Evolutionary conservation across 2,797 vertebrate genomes (phyloP), one percentile per base, ranked within the genome.

Genomic region (Rhodeus uyekii): DNA sequence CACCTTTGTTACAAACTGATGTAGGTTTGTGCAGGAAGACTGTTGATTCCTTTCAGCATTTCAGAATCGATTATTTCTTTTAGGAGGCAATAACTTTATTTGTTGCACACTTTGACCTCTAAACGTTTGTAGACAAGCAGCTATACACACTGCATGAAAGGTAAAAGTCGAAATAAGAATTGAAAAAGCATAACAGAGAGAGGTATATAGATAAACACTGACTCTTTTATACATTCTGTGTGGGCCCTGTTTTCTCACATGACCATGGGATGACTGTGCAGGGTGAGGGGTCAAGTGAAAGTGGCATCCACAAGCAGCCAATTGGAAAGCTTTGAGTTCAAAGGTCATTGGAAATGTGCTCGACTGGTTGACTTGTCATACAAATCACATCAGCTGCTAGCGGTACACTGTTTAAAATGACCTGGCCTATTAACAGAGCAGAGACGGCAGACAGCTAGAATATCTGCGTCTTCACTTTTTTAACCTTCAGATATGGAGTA

Each of bases 301-400:
- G 92, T 91, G 90, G 90, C 90, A 48, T 87, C 88, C 88, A 87
- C 85, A 89, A 90, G 90, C 91, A 90, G 89, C 91, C 92, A 90
- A 90, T 90, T 92, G 91, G 91, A 95, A 94, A 92, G 89, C 92
- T 84, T 86, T 77, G 87, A 50, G 93, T 91, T 92, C 89, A 93
- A 84, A 92, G 92, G 91, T 93, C 92, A 91, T n/a, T 86, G 89
- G 88, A 92, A 92, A 91, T 91, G 89, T 53, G 84, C 88, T 86
- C 83, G 77, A 89, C 89, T 90, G 91, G 91, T 87, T 84, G 90
- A 90, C 86, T 90, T 89, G 88, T 92, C 88, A 90, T 90, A 93
- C 91, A 93, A 93, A 93, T 93, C 90, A 90, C 90, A 95, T 94
- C 91, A 93, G 89, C 91, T 83, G 7, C 76, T 27, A 61, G 82